Base-by-base conservation (phyloP, 2,113 vertebrate species). In the Chaenocephalus aceratus region DNA sequence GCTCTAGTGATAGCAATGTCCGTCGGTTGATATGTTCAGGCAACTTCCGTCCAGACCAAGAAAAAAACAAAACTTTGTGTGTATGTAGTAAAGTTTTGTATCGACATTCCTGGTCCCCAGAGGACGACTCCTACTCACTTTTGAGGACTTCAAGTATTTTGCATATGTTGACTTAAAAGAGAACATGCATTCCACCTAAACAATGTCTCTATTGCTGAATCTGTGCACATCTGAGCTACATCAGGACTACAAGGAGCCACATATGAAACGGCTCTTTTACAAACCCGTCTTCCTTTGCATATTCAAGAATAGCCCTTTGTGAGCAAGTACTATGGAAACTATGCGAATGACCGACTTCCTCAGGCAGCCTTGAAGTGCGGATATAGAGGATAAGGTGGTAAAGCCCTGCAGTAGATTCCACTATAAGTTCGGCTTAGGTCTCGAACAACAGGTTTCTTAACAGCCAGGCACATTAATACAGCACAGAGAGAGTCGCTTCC, bases 251-350 rank as follows among this genome's bases (percentile, higher is more conserved):
- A 88, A 57, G 53, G 60, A 45, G 59, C 70, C 83, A 78, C 53
- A 66, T 46, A 30, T 79, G 75, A 75, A 86, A 71, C 3, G 0
- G 45, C 65, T 74, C 51, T 76, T 77, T 86, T 61, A 68, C 44
- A 60, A 86, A 79, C 49, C 46, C 51, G 1, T 45, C 69, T 10
- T 70, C 34, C 56, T 89, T 86, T 77, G 73, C 85, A 89, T 82
- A 68, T 83, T 72, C 68, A 77, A 93, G 79, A 92, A 90, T 64
- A 81, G 82, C 64, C 77, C 82, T 88, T 85, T 89, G 88, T 91
- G 48, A 75, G 58, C 6, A 66, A 80, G 7, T 52, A 69, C 51
- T 63, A 71, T 53, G 85, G 84, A 91, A 88, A 88, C 61, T 87
- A 77, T 89, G 84, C 63, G 75, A 85, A 68, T 63, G 83, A 65